Conservation (phyloP, 1,140 invertebrate genomes). For the Hyposmocoma kahamanoa region DNA sequence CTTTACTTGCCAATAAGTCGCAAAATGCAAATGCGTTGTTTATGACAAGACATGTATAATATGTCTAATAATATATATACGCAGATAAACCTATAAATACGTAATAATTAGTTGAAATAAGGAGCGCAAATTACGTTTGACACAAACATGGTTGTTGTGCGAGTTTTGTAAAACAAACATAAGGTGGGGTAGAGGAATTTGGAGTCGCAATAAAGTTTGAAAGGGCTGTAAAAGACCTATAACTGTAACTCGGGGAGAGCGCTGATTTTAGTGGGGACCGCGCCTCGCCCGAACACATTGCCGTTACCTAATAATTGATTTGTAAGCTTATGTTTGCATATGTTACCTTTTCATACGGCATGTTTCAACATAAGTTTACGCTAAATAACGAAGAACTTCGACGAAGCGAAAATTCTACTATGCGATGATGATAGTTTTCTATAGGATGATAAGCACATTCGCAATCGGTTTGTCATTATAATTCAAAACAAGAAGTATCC, state of each 20-base stretch:
- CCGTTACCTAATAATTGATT: conserved; percentile 2
- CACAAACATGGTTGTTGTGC: conserved; percentile 3
- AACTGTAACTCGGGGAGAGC: conserved; percentile 60
- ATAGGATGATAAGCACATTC: too few relatives aligned
- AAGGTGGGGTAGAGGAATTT: conserved; percentile 45
- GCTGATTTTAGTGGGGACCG: conserved; percentile 62
- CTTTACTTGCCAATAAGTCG: not conserved
- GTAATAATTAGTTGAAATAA: not conserved
- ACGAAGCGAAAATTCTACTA: too few relatives aligned
- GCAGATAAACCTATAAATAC: not conserved
- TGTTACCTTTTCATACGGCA: too few relatives aligned
- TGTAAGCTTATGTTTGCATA: too few relatives aligned
- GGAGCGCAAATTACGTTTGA: not conserved
- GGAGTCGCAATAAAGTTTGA: conserved; percentile 69
- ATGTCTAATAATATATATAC: too few relatives aligned
- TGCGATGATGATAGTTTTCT: too few relatives aligned
- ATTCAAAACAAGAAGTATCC: too few relatives aligned
- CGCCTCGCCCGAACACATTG: too few relatives aligned
- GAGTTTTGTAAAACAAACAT: conserved; percentile 48
- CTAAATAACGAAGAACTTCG: too few relatives aligned
- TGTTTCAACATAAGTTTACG: too few relatives aligned
- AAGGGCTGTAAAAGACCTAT: conserved; percentile 70
- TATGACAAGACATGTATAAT: not conserved
- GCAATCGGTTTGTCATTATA: too few relatives aligned
- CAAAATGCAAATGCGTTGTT: not conserved